phyloP scores from a whole-genome alignment of 2,797 vertebrate species.

The Cichlasoma orientale region DNA sequence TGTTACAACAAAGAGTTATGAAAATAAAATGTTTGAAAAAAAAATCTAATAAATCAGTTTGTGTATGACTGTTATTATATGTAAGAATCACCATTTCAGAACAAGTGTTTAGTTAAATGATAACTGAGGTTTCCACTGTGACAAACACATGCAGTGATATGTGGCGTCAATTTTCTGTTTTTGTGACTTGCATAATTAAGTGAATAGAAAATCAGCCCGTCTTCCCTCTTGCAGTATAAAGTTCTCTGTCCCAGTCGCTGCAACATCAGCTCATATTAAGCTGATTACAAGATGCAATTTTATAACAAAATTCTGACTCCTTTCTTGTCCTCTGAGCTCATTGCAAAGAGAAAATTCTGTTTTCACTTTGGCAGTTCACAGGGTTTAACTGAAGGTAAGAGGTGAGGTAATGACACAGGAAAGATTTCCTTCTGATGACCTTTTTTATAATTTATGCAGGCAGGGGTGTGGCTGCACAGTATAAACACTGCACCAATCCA shows the following conservation, averaged over 20 bases:
- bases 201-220: neutral
- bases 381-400: neutral
- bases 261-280: neutral
- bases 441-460: too few species aligned
- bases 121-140: neutral
- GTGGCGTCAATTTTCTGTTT: too few species aligned
- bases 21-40: conserved; percentile 41
- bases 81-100: neutral
- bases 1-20: conserved; percentile 36
- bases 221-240: neutral
- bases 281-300: too few species aligned
- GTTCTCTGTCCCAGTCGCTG: neutral
- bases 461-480: too few species aligned
- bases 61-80: neutral
- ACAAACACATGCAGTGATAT: neutral
- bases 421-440: too few species aligned
- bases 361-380: neutral
- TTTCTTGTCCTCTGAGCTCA: too few species aligned
- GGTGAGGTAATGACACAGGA: too few species aligned
- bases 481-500: too few species aligned
- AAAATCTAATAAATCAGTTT: neutral
- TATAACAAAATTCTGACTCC: too few species aligned
- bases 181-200: too few species aligned
- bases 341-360: neutral
- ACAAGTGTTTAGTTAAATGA: neutral